These are phyloP conservation scores for Mythimna vitellina DNA, from an alignment of 2,888 invertebrate genomes.

Conservation along the genomic window DNA sequence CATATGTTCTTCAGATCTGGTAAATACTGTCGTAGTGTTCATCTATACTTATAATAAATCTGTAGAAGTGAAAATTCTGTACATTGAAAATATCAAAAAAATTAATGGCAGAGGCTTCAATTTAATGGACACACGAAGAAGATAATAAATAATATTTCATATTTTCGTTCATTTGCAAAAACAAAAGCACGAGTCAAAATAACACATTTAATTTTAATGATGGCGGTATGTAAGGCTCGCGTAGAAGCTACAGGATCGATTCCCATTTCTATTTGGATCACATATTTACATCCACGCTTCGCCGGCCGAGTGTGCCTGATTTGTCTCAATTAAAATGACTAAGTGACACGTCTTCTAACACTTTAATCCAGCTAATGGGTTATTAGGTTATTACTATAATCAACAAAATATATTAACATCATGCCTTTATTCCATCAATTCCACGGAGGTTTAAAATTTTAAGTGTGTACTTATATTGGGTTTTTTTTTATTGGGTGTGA, in stretches of 20 bases:
- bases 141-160: too few relatives aligned
- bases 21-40: too few relatives aligned
- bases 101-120: too few relatives aligned
- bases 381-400: neutral
- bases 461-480: neutral
- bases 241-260: constrained; percentile 11
- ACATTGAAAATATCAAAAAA: too few relatives aligned
- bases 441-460: neutral
- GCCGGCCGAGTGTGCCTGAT: constrained; percentile 17
- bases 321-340: constrained; percentile 20
- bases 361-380: constrained; percentile 30
- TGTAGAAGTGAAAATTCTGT: too few relatives aligned
- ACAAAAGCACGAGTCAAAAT: neutral
- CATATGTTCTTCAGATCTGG: too few relatives aligned
- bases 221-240: neutral
- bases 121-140: too few relatives aligned
- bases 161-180: neutral
- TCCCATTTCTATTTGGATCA: constrained; percentile 24
- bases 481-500: too few relatives aligned
- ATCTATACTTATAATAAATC: too few relatives aligned
- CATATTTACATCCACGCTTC: constrained; percentile 5
- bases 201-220: constrained; percentile 2
- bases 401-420: neutral
- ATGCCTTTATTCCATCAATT: neutral
- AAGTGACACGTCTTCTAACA: constrained; percentile 20